Base-by-base conservation (phyloP, 1,140 invertebrate genomes). In the Orchesella cincta region DNA sequence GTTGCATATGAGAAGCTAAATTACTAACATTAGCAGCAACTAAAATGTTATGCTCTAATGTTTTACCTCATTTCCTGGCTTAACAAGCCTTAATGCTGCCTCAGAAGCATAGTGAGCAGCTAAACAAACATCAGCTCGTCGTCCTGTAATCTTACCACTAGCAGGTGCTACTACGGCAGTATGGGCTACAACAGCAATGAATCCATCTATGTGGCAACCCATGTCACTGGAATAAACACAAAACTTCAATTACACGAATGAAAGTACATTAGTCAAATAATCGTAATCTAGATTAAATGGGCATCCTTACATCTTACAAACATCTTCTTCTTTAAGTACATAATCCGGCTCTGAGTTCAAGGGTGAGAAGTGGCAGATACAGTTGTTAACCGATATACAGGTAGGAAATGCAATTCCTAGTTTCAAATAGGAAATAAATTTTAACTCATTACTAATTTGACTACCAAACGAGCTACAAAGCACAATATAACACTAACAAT, bases 341-440 rank as follows among this genome's bases (percentile, higher is more conserved):
- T 94, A 91, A 86, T 98, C 95, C 62, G 92, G 88, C 87, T 99
- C 98, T 87, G 92, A 96, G 79, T 92, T 92, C 72, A 98, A 90
- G 23, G 98, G 98, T 62, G 97, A 98, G 86, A 93, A 99, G 85
- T 99, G 98, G 86, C 98, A 99, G 85, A 99, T 97, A 88, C 96
- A 98, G 86, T 99, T 99, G 86, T 99, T 99, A 14, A 99, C 93
- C 29, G 97, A 99, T 77, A 99, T 90, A 88, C 97, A 99, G 39
- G 97, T 98, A 51, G 98, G 98, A 86, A 99, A 99, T 51, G 98
- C 97, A 84, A 99, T 97, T 79, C 89, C 89, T 90, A 82, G 81
- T 85, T 83, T 46, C 74, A 74, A 81, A 70, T 78, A 67, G 14
- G 12, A 67, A 29, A 67, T 33, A 33, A 67, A 67, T 14, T 3